Evolutionary conservation across 2,888 invertebrate genomes (phyloP).

Genomic region (Stomorhina lunata): DNA sequence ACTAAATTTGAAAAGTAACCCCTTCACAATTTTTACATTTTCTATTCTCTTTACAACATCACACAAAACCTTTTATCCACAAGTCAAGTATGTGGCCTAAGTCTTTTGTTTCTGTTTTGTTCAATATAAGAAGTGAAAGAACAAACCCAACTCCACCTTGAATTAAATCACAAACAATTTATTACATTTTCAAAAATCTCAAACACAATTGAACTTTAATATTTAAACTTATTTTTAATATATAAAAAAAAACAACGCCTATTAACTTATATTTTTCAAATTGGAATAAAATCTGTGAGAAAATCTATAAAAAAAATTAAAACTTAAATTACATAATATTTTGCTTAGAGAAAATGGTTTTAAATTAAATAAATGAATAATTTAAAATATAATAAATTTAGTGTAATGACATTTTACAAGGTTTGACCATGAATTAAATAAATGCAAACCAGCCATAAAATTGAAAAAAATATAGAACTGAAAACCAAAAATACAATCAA

Average conservation of each 20-base stretch:
- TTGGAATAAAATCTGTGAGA: not conserved
- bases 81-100: no score
- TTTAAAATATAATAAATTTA: constrained; percentile 33
- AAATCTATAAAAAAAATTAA: not conserved
- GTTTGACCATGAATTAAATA: constrained; percentile 59
- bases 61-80: no score
- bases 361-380: constrained; percentile 35
- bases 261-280: not conserved
- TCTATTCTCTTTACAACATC: no score
- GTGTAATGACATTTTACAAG: constrained; percentile 61
- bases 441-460: not conserved
- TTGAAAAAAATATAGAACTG: not conserved
- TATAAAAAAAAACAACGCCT: constrained; percentile 39
- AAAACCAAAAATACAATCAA: not conserved
- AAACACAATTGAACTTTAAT: constrained; percentile 12
- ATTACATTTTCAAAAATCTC: constrained; percentile 12
- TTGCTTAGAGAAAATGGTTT: not conserved
- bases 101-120: not conserved
- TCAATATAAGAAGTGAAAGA: constrained; percentile 10
- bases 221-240: not conserved
- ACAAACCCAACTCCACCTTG: not conserved
- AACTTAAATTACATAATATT: constrained; percentile 3
- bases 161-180: constrained; percentile 16
- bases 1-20: no score
- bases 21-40: no score